Evolutionary conservation across 2,113 vertebrate species (phyloP).

Genomic region (Pluvianellus socialis): DNA sequence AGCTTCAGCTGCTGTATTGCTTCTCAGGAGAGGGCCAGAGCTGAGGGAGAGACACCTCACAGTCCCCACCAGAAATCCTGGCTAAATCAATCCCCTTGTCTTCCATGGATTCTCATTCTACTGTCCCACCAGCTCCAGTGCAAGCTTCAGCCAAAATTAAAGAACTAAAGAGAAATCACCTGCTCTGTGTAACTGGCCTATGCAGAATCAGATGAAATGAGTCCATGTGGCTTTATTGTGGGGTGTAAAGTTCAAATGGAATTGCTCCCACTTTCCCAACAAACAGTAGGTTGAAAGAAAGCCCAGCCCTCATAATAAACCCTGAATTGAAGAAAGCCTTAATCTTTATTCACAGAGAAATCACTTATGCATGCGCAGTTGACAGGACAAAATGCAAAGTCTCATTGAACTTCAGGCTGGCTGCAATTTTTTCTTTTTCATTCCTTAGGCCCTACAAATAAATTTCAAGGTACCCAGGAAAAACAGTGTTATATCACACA

Average conservation of each 20-base stretch:
- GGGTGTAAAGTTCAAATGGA: neutral
- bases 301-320: neutral
- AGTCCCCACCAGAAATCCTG: neutral
- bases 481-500: accelerated
- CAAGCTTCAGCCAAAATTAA: neutral
- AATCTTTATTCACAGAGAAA: neutral
- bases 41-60: neutral
- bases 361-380: neutral
- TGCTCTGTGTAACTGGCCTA: neutral
- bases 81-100: neutral
- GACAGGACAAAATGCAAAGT: neutral
- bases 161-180: neutral
- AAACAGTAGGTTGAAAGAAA: neutral
- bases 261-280: neutral
- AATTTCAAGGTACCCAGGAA: neutral
- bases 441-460: neutral
- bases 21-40: neutral
- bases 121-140: neutral
- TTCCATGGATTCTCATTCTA: accelerated
- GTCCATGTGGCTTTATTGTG: neutral
- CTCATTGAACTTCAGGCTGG: neutral
- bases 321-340: neutral
- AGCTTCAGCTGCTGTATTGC: neutral
- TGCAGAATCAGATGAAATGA: neutral
- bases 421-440: neutral